phyloP scores from a whole-genome alignment of 37 sponge, comb jelly and placozoan species.

The Petrosia ficiformis region DNA sequence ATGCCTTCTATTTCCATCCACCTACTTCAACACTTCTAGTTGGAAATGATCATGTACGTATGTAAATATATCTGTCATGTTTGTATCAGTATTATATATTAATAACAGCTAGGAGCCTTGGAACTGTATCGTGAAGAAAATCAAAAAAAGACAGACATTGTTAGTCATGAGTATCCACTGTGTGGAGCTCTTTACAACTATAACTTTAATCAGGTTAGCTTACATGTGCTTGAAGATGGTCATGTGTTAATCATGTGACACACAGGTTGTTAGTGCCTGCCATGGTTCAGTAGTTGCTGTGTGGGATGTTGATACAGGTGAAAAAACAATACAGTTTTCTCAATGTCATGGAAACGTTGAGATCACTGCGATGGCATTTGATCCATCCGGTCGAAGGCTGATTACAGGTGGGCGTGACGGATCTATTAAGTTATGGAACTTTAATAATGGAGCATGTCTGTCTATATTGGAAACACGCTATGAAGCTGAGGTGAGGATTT shows the following conservation, averaged over 20 bases:
- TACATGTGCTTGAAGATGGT: not conserved
- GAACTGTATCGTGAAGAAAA: conserved; percentile 26
- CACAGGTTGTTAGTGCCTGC: conserved; percentile 93
- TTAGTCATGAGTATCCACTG: conserved; percentile 78
- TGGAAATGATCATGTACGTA: conserved; percentile 61
- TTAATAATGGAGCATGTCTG: conserved; percentile 94
- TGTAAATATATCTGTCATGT: not conserved
- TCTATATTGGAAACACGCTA: conserved; percentile 48
- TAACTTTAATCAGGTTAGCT: conserved; percentile 86
- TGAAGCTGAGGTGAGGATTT: conserved; percentile 39
- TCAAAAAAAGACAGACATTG: conserved; percentile 14
- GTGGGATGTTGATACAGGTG: conserved; percentile 93
- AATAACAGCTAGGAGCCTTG: conserved; percentile 55
- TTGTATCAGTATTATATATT: too few species aligned
- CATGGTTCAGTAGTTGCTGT: conserved; percentile 85
- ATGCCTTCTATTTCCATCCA: conserved; percentile 69
- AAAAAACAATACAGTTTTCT: conserved; percentile 90
- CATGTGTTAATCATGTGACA: not conserved
- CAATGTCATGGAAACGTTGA: conserved; percentile 78
- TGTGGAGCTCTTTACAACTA: conserved; percentile 88
- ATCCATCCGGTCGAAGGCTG: conserved; percentile 76
- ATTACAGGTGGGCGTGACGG: conserved; percentile 90
- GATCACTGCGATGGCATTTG: conserved; percentile 96
- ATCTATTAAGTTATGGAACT: conserved; percentile 94
- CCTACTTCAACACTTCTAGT: conserved; percentile 61